Evolutionary conservation across 2,113 vertebrate genomes (phyloP), one percentile per base, ranked within the genome.

Genomic region (Indri indri): DNA sequence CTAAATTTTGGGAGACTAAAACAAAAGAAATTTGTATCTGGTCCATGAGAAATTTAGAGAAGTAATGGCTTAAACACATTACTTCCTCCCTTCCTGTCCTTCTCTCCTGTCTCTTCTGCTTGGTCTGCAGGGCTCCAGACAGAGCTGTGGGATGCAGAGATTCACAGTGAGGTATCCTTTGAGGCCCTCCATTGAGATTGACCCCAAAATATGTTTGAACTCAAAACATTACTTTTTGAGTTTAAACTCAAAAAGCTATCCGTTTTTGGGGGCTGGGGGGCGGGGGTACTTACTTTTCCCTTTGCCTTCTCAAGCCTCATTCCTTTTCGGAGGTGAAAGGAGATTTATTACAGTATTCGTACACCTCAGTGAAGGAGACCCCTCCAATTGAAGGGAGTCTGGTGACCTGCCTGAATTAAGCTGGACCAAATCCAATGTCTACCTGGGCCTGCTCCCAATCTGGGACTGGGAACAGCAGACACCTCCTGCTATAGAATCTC

Each of bases 1-100:
- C 20, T 81, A 61, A 70, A 84, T 95, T 95, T 79, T 40, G 45
- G 54, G 91, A 95, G 63, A 87, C 32, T 54, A 54, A 73, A 91
- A 82, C 17, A 76, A 93, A 65, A 42, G 34, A 90, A 97, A 61
- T 47, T 23, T 92, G 37, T 57, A 30, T 40, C 50, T 89, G 57
- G 37, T 68, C 30, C 25, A 1, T 90, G 34, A 90, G 45, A 45
- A 86, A 68, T 17, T 30, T 65, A n/a, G 54, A 70, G 17, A 82
- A 66, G 47, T 84, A 30, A 47, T 57, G 47, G 22, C n/a, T 40
- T 57, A 54, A 37, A 34, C 66, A 47, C 73, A 63, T 76, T 45
- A 34, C 11, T 37, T 4, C 18, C 16, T 9, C 37, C 34, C 74
- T 47, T 16, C 66, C 25, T 37, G 16, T 27, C 16, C 3, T 80